Evolutionary conservation across 1,140 invertebrate genomes (phyloP), one percentile per base, ranked within the genome.

Genomic region (Eciton burchellii): DNA sequence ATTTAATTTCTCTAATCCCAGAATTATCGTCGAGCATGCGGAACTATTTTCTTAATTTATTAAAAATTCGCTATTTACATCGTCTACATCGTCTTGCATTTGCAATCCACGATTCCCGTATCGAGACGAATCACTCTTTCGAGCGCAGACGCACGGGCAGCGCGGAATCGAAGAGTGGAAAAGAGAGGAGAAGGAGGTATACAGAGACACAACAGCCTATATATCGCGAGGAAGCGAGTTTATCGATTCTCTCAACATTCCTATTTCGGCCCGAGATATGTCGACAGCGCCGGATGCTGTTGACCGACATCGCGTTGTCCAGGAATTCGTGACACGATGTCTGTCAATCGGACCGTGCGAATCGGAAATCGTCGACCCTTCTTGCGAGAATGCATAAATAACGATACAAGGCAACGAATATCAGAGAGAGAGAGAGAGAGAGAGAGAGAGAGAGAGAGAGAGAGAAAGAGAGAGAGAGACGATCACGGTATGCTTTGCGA

Each of bases 161-260:
- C 57, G 19, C 12, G 43, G 26, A 59, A 4, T 24, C 45, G 54
- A 68, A 79, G 63, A 79, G 24, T 9, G 74, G 49, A 26, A 70
- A 77, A 79, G 63, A n/a, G 49, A 45, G n/a, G n/a, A n/a, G n/a
- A n/a, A n/a, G n/a, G 49, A 68, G 6, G 35, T 43, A 21, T 26
- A 41, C 65, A 52, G 60, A 77, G 73, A 43, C 26, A 54, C 54
- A 12, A 54, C 54, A 62, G 77, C 49, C 63, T 79, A 79, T 29
- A 79, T 79, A 81, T 81, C 54, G 54, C 77, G 56, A 24, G 54
- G 49, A 21, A 73, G 77, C 66, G 66, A 81, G 68, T 81, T 72
- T 81, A 81, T 81, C 77, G 77, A 81, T 81, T 81, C 74, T 26
- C 77, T 81, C 77, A 43, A 81, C 77, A 81, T 81, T 81, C 68